Percentiles rank a stretch among this genome's conserved stretches.
Conservation (phyloP, 2,113 vertebrate species). For the Corythornis madagascariensis region DNA sequence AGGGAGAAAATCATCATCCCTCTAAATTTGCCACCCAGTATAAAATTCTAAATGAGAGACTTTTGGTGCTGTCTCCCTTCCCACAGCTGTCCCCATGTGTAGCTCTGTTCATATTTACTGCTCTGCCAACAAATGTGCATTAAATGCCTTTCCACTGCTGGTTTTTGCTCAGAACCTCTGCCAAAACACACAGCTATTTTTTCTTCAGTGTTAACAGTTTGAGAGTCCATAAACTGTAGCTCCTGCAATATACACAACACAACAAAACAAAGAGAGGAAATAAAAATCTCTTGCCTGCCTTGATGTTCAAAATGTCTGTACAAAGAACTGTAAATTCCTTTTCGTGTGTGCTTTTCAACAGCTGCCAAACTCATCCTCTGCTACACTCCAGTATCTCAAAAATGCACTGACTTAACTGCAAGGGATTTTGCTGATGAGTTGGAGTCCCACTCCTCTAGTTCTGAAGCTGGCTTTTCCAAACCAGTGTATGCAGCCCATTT, state of each 20-base stretch:
- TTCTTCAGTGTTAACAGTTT: neutral
- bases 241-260: neutral
- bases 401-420: neutral
- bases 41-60: neutral
- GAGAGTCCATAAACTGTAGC: neutral
- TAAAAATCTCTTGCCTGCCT: neutral
- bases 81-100: neutral
- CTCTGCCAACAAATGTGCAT: neutral
- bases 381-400: neutral
- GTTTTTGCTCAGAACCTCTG: conserved; percentile 3
- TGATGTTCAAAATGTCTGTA: neutral
- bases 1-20: neutral
- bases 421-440: neutral
- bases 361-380: neutral
- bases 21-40: neutral
- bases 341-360: neutral
- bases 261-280: neutral
- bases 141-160: neutral
- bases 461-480: neutral
- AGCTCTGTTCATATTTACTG: neutral
- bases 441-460: neutral
- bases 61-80: neutral
- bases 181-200: neutral
- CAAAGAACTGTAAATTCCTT: neutral
- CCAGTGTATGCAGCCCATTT: neutral